Evolutionary conservation across 1,140 invertebrate species (phyloP), one percentile per base, ranked within the genome.

Genomic region (Cepaea nemoralis): DNA sequence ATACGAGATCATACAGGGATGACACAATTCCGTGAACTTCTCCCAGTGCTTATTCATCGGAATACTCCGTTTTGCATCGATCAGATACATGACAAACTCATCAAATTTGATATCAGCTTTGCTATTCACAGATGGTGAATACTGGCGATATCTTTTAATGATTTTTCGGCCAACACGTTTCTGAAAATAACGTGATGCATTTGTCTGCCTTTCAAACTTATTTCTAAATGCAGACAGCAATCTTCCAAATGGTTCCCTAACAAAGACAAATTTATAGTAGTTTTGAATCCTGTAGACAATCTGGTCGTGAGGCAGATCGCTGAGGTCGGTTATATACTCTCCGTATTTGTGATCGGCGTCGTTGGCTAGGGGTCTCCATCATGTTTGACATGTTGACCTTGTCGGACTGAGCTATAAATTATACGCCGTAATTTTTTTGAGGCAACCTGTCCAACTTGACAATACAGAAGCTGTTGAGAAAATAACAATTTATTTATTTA

Each of bases 401-500:
- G 12, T 94, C 94, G 31, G 93, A 94, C 71, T 97, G 91, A 82
- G 96, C 93, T 94, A 98, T 95, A 42, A 98, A 91, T n/a, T 37
- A 97, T 93, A 76, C 97, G 93, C 89, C 97, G 97, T 96, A 96
- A 98, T 91, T 97, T 98, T 10, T 96, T 98, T 89, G 96, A 97
- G 39, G 96, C 96, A 48, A 97, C 96, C 81, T 98, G 97, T 70
- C 96, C 96, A 74, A 97, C 96, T 91, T 97, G 97, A 90, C 97
- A 97, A 88, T 97, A 97, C 0, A 98, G 92, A 5, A 97, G 91
- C 87, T 95, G 95, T 19, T 10, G 35, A 71, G 5, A 40, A 8
- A 71, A 86, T 22, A 55, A 55, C n/a, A n/a, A n/a, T n/a, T n/a
- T n/a, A n/a, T n/a, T n/a, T n/a, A n/a, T n/a, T n/a, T n/a, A n/a